Evolutionary conservation across 2,113 vertebrate genomes (phyloP), one percentile per base, ranked within the genome.

Genomic region (Anoplopoma fimbria): DNA sequence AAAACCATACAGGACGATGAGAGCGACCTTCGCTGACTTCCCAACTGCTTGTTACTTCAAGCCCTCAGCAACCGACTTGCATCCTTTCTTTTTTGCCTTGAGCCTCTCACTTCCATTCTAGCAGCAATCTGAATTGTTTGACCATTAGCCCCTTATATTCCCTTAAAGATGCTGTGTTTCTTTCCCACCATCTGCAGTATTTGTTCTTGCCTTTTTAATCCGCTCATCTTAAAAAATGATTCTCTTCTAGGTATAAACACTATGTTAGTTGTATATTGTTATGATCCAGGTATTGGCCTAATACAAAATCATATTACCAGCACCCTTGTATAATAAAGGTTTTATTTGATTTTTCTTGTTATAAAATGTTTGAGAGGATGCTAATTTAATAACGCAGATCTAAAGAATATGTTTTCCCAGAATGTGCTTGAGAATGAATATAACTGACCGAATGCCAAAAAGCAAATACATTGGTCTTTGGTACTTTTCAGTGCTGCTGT

Each of bases 1-100:
- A 99, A 99, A 85, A 97, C 97, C 31, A 97, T 98, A 92, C 96
- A 97, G 77, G 96, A 96, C 2, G 96, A 97, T 0, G 97, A 96
- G 71, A 97, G 95, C 1, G 97, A 97, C 88, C 95, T 98, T 3
- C 92, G 94, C 84, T 95, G 94, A 94, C 5, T 38, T 2, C 19
- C 13, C 31, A n/a, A 1, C 61, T 4, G n/a, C 23, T 67, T 6
- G 0, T 42, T 23, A 70, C 68, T 25, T 62, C 23, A 13, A 42
- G 12, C 25, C 53, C 40, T 42, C 29, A 27, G n/a, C 33, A 68
- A 23, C 34, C 12, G 1, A 25, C 63, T 75, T 36, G 45, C 69
- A 55, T 86, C 77, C 23, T 36, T 31, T 15, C 78, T 72, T 12
- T 76, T 74, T 79, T 83, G 61, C 79, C 90, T 77, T 31, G 65